These are phyloP conservation scores for Epistrophella euchroma DNA, from an alignment of 2,888 invertebrate genomes.

Conservation along the genomic window DNA sequence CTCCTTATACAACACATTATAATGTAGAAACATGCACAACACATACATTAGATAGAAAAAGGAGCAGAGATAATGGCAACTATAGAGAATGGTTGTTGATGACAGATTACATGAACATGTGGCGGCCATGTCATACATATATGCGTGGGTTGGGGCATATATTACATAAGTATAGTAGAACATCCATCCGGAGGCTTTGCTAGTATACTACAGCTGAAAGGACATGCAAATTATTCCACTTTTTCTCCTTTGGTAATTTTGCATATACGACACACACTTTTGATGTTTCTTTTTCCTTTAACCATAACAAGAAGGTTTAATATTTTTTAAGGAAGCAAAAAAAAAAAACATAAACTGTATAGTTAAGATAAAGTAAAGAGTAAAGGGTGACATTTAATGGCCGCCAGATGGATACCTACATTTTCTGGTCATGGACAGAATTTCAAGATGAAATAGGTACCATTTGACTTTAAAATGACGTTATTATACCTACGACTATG, in stretches of 20 bases:
- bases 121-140: neutral
- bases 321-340: neutral
- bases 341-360: neutral
- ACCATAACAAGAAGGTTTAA: neutral
- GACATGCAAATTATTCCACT: constrained; percentile 48
- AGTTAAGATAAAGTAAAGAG: constrained; percentile 21
- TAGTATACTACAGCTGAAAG: constrained; percentile 3
- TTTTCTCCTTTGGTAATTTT: constrained; percentile 22
- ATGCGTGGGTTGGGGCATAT: neutral
- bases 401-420: constrained; percentile 32
- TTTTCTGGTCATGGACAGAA: constrained; percentile 31
- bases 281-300: constrained; percentile 18
- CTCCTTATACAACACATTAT: neutral
- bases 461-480: constrained; percentile 17
- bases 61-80: constrained; percentile 48
- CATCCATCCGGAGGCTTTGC: constrained; percentile 2
- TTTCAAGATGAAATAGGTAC: constrained; percentile 27
- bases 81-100: constrained; percentile 57
- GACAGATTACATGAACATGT: constrained; percentile 61
- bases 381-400: constrained; percentile 18
- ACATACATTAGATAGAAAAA: constrained; percentile 25
- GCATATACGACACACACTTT: constrained; percentile 1
- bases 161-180: constrained; percentile 1
- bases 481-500: no score
- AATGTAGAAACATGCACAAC: neutral